Percentiles rank a stretch among this genome's conserved stretches.
Conservation (phyloP, 2,888 invertebrate genomes). For the Clivina fossor region DNA sequence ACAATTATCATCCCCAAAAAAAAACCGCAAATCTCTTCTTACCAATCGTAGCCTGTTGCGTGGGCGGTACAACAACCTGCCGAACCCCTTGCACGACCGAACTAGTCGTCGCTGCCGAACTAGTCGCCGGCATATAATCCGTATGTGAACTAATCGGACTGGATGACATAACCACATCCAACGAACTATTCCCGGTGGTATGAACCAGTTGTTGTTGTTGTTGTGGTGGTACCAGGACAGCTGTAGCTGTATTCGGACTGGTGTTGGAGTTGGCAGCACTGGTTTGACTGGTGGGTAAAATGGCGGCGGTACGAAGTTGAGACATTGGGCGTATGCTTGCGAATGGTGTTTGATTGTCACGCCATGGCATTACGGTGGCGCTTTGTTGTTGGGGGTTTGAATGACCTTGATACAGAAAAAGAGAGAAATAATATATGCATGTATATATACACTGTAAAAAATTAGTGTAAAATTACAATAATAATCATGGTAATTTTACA, state of each 20-base stretch:
- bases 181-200: conserved; percentile 54
- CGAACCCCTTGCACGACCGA: conserved; percentile 59
- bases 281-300: conserved; percentile 76
- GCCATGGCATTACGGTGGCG: conserved; percentile 66
- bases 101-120: conserved; percentile 68
- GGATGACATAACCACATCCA: conserved; percentile 62
- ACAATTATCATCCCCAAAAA: too few relatives aligned
- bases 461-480: too few relatives aligned
- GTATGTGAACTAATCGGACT: conserved; percentile 76
- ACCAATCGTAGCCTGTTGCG: conserved; percentile 44
- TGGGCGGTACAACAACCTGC: conserved; percentile 68
- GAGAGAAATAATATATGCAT: too few relatives aligned
- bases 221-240: conserved; percentile 62
- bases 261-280: conserved; percentile 47
- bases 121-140: conserved; percentile 85
- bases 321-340: conserved; percentile 93
- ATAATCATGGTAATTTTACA: too few relatives aligned
- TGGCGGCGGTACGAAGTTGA: conserved; percentile 64
- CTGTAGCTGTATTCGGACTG: conserved; percentile 52
- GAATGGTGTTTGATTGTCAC: conserved; percentile 80
- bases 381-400: conserved; percentile 55
- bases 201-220: conserved; percentile 63
- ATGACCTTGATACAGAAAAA: too few relatives aligned
- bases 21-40: too few relatives aligned
- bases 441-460: too few relatives aligned